Evolutionary conservation across 2,113 vertebrate genomes (phyloP).

Genomic region (Empidonax traillii): DNA sequence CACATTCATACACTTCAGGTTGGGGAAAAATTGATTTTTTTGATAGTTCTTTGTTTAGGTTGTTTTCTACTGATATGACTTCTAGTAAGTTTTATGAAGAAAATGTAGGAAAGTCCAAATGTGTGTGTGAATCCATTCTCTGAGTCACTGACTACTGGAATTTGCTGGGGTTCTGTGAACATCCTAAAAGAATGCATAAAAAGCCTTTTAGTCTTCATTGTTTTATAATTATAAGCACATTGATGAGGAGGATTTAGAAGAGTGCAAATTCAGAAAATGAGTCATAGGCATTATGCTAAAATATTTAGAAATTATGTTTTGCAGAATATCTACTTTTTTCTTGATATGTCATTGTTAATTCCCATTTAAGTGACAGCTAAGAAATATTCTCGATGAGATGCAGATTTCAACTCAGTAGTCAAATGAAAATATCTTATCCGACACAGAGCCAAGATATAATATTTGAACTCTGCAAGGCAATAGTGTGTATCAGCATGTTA

Average conservation of each 20-base stretch:
- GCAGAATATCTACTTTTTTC: not conserved
- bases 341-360: not conserved
- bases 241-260: not conserved
- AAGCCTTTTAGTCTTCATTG: not conserved
- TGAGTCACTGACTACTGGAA: not conserved
- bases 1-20: not conserved
- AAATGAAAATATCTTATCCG: not conserved
- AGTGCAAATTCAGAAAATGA: not conserved
- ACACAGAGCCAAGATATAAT: not conserved
- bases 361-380: not conserved
- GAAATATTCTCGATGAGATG: not conserved
- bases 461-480: not conserved
- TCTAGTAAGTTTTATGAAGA: not conserved
- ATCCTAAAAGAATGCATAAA: not conserved
- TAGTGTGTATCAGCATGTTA: not conserved
- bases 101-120: not conserved
- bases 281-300: not conserved
- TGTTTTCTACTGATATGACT: not conserved
- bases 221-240: not conserved
- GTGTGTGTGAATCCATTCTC: not conserved
- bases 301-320: not conserved
- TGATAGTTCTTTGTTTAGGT: not conserved
- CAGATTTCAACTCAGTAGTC: not conserved
- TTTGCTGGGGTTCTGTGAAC: not conserved
- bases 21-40: not conserved